Evolutionary conservation across 1,140 invertebrate species (phyloP).

Genomic region (Eumaeus atala): DNA sequence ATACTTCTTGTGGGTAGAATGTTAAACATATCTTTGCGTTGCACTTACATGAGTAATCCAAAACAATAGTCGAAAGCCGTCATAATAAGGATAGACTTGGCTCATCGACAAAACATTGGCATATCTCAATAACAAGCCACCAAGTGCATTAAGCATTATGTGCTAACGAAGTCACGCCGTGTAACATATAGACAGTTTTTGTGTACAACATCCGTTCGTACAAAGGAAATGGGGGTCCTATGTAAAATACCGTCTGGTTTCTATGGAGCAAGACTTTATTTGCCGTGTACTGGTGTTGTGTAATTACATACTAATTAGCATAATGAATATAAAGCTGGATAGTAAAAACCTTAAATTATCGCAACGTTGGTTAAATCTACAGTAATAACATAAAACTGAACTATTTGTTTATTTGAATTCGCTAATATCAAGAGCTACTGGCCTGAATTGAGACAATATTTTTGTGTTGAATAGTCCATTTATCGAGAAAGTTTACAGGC

Average conservation of each 20-base stretch:
- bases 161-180: constrained; percentile 38
- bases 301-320: too few species aligned
- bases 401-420: too few species aligned
- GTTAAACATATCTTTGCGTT: constrained; percentile 8
- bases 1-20: constrained; percentile 7
- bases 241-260: constrained; percentile 44
- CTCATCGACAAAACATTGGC: constrained; percentile 36
- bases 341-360: too few species aligned
- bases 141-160: constrained; percentile 41
- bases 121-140: constrained; percentile 35
- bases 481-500: too few species aligned
- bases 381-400: too few species aligned
- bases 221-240: constrained; percentile 55
- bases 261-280: constrained; percentile 21
- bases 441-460: too few species aligned
- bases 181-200: constrained; percentile 39
- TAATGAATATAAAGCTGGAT: too few species aligned
- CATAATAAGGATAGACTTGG: constrained; percentile 40
- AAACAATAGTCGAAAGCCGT: constrained; percentile 29
- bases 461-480: too few species aligned
- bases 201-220: constrained; percentile 46
- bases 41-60: constrained; percentile 20
- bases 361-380: too few species aligned
- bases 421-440: too few species aligned
- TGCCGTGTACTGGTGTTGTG: too few species aligned